A percentile compares a stretch with the other conserved stretches of the same genome.
These are phyloP conservation scores for Montipora efflorescens DNA, from an alignment of 64 coral and sea anemone species.

Conservation along the genomic window DNA sequence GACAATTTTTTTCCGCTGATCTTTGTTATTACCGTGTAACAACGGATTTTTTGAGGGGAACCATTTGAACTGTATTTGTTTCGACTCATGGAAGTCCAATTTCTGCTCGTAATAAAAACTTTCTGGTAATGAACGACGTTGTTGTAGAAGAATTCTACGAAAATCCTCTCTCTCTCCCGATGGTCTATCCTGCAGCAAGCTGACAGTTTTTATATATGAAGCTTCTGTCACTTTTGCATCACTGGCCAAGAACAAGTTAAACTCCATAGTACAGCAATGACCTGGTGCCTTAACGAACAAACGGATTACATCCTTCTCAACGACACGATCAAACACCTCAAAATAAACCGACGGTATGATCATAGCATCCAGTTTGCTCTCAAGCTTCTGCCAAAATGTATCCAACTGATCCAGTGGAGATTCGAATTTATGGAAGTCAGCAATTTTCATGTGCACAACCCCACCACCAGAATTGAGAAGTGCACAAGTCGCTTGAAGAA, in stretches of 20 bases:
- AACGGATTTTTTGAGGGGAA: too few relatives aligned
- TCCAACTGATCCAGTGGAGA: neutral
- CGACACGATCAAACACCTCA: neutral
- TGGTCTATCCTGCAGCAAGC: neutral
- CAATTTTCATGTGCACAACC: neutral
- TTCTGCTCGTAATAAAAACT: neutral
- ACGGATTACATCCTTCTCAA: neutral
- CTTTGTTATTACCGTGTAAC: neutral
- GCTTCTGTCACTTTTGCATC: neutral
- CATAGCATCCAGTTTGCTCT: neutral
- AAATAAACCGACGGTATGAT: neutral
- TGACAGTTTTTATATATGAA: neutral
- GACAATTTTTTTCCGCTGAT: too few relatives aligned
- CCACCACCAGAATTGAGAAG: constrained; percentile 22
- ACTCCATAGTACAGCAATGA: neutral
- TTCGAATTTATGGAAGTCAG: rapidly evolving
- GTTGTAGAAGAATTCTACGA: neutral
- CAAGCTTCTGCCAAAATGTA: neutral
- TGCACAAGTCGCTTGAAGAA: neutral
- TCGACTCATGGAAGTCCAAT: neutral
- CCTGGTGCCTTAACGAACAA: neutral
- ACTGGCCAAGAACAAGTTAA: neutral
- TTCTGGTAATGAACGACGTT: constrained; percentile 1
- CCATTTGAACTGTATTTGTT: neutral
- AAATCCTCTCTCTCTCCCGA: neutral